phyloP scores from a whole-genome alignment of 2,113 vertebrate genomes.

The Triplophysa tibetana region DNA sequence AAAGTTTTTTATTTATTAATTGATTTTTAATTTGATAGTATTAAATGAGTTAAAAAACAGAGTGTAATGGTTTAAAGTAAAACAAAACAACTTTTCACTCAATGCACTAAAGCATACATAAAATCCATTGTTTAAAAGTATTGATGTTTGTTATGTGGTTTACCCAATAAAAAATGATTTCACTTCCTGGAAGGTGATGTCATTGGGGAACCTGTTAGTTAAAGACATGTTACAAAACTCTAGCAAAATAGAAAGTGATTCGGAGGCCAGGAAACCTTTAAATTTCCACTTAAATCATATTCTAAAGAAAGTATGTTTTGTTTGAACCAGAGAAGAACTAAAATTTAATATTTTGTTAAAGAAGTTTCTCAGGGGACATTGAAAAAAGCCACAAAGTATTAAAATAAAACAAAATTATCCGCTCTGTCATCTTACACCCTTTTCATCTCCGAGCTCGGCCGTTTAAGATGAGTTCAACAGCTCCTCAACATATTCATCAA shows the following conservation, averaged over 20 bases:
- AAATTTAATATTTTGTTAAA: background rate
- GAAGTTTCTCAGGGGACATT: too few species aligned
- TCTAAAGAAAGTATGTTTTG: background rate
- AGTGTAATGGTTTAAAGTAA: background rate
- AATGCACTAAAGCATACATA: background rate
- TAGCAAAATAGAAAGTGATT: background rate
- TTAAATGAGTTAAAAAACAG: background rate
- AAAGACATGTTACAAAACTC: background rate
- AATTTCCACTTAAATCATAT: background rate
- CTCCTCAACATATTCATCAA: background rate
- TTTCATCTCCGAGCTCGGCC: background rate
- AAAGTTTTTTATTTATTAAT: too few species aligned
- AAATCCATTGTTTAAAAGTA: background rate
- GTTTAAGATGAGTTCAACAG: background rate
- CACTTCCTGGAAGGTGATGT: background rate
- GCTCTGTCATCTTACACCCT: background rate
- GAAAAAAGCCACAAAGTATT: background rate
- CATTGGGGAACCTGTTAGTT: background rate
- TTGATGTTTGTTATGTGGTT: background rate
- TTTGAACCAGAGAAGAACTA: background rate
- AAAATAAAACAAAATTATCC: background rate
- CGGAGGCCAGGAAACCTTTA: background rate
- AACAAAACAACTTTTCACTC: background rate
- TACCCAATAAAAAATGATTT: slow-evolving; percentile 16
- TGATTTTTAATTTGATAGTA: background rate